Base-by-base conservation (phyloP, 2,888 invertebrate species). In the Dryocosmus kuriphilus region DNA sequence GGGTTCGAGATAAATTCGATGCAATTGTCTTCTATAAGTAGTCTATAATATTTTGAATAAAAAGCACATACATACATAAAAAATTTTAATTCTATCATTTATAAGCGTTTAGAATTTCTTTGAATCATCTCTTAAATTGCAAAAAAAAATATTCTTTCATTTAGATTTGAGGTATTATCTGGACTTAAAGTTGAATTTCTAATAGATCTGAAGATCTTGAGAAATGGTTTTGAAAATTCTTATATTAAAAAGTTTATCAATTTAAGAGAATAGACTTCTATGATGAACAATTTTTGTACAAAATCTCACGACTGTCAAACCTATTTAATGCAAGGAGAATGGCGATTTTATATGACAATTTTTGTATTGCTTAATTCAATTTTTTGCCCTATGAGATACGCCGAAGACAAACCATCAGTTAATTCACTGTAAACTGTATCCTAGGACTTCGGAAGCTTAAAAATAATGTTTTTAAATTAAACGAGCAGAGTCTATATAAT, bases 81-180 rank as follows among this genome's bases (percentile, higher is more conserved):
- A 71, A 71, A n/a, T 51, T 71, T 71, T 30, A 71, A 71, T 51
- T 22, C 51, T 71, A 51, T 51, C 32, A 71, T 67, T 46, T 30
- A 67, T 30, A 71, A 71, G 51, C 71, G 22, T n/a, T 71, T 60
- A n/a, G n/a, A 51, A 51, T 51, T 46, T n/a, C n/a, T n/a, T 71
- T 27, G 67, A 41, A 71, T 71, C 30, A 19, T 51, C 30, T 51
- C 46, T 51, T 71, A 51, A 71, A 71, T 41, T 24, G 46, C 51
- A 57, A 57, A 57, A 71, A 57, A 57, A 57, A 24, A 24, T 57
- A 57, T 24, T 24, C 57, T 57, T n/a, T 57, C 57, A 57, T 24
- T 57, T 24, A 9, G 14, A 41, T 11, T 41, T 41, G 5, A 41
- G 16, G 16, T 41, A 41, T 41, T 5, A 16, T 41, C 6, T 16